Evolutionary conservation across 2,888 invertebrate species (phyloP).

Genomic region (Agonopterix alstromeriana): DNA sequence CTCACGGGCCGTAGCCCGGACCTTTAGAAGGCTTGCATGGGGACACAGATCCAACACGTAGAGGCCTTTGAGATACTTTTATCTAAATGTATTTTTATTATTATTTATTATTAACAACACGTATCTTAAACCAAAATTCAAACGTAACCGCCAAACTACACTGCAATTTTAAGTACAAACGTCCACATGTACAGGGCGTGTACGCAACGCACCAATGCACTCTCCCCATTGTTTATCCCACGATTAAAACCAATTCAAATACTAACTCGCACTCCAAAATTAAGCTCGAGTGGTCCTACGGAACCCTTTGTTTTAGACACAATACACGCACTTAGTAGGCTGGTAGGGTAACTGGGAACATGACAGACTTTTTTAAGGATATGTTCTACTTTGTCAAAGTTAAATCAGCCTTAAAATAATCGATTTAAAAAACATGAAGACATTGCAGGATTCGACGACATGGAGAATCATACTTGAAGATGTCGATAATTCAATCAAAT

Average conservation of each 20-base stretch:
- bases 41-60: no score
- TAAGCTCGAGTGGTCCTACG: slow-evolving; percentile 66
- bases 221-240: slow-evolving; percentile 72
- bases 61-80: no score
- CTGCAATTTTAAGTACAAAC: slow-evolving; percentile 3
- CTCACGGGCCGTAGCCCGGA: no score
- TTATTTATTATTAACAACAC: no score
- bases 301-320: slow-evolving; percentile 67
- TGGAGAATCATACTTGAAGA: no score
- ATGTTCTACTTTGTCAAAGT: no score
- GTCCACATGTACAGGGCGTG: slow-evolving; percentile 63
- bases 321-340: slow-evolving; percentile 49
- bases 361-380: slow-evolving; percentile 1
- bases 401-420: no score
- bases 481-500: no score
- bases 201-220: slow-evolving; percentile 48
- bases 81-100: no score
- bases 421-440: no score
- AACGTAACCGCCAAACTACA: neutral
- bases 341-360: slow-evolving; percentile 36
- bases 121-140: neutral
- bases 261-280: slow-evolving; percentile 74
- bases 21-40: no score
- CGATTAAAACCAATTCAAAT: slow-evolving; percentile 75
- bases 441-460: no score